phyloP scores from a whole-genome alignment of 2,797 vertebrate genomes.

The Philypnodon macrostomus region DNA sequence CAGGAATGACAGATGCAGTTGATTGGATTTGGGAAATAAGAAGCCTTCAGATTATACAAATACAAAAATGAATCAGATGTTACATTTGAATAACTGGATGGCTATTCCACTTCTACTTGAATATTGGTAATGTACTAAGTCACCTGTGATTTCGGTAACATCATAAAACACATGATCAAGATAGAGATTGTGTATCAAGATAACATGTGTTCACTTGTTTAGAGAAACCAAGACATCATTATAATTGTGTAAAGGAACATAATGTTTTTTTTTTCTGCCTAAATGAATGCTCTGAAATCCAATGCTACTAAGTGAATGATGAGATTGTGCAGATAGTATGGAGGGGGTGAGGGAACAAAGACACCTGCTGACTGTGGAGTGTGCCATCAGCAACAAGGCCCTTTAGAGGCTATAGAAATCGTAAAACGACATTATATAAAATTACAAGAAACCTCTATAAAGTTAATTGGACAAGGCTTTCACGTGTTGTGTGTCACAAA shows the following conservation, averaged over 20 bases:
- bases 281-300: constrained; percentile 59
- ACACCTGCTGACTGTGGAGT: constrained; percentile 39
- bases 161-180: too few species aligned
- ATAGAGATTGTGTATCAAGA: too few species aligned
- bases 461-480: constrained; percentile 47
- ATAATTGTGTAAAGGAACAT: constrained; percentile 40
- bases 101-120: too few species aligned
- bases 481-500: too few species aligned
- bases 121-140: too few species aligned
- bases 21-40: too few species aligned
- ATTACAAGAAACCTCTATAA: constrained; percentile 24
- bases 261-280: constrained; percentile 45
- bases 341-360: constrained; percentile 25
- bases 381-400: constrained; percentile 48
- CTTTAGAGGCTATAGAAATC: constrained; percentile 13
- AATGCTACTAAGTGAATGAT: constrained; percentile 57
- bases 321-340: constrained; percentile 31
- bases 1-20: too few species aligned
- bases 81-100: too few species aligned
- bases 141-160: too few species aligned
- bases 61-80: too few species aligned
- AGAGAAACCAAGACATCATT: constrained; percentile 17
- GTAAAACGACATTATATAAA: constrained; percentile 17
- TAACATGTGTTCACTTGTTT: constrained; percentile 2
- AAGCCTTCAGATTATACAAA: too few species aligned